Percentiles rank a stretch among this genome's conserved stretches.
These are phyloP conservation scores for Crematogaster levior DNA, from an alignment of 2,888 invertebrate genomes.

Conservation along the genomic window DNA sequence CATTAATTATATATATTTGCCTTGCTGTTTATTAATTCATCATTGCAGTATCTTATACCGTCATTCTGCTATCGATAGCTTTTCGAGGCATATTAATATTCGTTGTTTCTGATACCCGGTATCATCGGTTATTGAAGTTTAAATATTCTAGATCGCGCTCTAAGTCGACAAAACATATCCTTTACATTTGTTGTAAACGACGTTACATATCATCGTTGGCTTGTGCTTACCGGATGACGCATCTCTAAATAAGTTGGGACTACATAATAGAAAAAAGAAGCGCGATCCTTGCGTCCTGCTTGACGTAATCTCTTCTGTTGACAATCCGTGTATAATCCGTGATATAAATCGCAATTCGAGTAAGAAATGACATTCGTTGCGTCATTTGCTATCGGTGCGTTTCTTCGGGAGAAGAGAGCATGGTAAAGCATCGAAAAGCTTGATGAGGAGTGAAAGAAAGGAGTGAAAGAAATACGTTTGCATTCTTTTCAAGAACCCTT, in stretches of 20 bases:
- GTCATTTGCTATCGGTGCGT: background rate
- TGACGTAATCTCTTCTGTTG: conserved; percentile 1
- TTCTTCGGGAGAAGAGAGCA: background rate
- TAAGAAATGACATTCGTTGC: background rate
- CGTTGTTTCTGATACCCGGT: background rate
- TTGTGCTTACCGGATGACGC: conserved; percentile 34
- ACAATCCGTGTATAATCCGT: background rate
- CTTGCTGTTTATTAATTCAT: background rate
- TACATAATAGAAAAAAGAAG: conserved; percentile 22
- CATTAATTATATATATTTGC: background rate
- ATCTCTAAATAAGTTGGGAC: conserved; percentile 36
- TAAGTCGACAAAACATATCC: conserved; percentile 5
- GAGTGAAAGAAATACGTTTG: background rate
- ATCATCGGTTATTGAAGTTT: conserved; percentile 2
- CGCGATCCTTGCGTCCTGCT: background rate
- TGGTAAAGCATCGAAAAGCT: background rate
- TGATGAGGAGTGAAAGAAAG: background rate
- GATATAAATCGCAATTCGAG: background rate
- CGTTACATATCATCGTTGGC: background rate
- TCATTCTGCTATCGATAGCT: conserved; percentile 4
- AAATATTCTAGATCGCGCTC: background rate
- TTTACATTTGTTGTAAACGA: conserved; percentile 14
- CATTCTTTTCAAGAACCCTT: background rate
- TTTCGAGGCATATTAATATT: conserved; percentile 3
- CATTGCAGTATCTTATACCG: background rate